Conservation (phyloP, 2,797 vertebrate species). For the Melanotaenia parkinsoni region DNA sequence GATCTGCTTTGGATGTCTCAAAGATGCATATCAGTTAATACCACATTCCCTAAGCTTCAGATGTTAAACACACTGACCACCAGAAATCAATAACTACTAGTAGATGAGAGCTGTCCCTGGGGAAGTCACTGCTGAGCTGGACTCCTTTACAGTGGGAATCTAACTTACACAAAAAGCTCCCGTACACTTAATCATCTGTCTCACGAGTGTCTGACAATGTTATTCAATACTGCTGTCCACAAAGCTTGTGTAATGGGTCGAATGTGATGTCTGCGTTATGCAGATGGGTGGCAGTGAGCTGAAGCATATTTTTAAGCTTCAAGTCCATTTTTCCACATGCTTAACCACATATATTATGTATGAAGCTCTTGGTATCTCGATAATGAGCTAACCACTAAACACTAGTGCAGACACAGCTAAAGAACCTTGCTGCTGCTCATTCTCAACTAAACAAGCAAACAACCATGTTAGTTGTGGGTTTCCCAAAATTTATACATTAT, state of each 20-base stretch:
- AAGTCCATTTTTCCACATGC: background rate
- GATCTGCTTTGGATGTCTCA: constrained; percentile 38
- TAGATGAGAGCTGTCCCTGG: constrained; percentile 35
- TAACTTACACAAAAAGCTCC: constrained; percentile 9
- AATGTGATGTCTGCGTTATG: background rate
- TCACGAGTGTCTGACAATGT: background rate
- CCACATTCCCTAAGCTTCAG: constrained; percentile 26
- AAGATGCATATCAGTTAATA: constrained; percentile 56
- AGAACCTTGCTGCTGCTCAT: background rate
- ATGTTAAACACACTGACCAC: constrained; percentile 34
- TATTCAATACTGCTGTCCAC: constrained; percentile 5
- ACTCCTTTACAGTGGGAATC: constrained; percentile 16
- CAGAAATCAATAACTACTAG: constrained; percentile 62
- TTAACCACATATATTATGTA: background rate
- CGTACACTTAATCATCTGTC: background rate
- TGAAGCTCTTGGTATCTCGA: background rate
- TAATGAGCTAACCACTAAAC: background rate
- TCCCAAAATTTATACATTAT: background rate
- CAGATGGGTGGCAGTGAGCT: background rate
- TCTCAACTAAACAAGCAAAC: background rate
- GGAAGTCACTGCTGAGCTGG: constrained; percentile 24
- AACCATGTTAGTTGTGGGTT: background rate
- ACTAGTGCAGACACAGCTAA: background rate
- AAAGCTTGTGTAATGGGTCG: constrained; percentile 4
- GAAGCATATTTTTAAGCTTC: background rate